Conservation (phyloP, 2,888 invertebrate species). For the Serrognathus titanus region DNA sequence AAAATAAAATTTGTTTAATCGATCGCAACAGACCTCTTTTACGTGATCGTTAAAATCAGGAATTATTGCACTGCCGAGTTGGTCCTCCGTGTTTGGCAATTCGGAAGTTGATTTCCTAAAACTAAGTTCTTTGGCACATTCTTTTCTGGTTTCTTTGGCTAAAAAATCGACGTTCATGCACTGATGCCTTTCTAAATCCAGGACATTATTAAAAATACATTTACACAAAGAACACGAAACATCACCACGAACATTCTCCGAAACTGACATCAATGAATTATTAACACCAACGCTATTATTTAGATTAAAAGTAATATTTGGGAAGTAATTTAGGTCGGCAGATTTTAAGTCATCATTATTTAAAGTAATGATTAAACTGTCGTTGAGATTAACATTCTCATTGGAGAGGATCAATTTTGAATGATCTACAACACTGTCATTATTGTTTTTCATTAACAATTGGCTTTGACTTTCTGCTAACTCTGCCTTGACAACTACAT, state of each 20-base stretch:
- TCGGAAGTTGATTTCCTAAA: neutral
- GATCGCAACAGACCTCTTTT: neutral
- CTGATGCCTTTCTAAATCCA: slow-evolving; percentile 19
- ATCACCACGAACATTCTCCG: slow-evolving; percentile 3
- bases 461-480: slow-evolving; percentile 1
- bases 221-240: slow-evolving; percentile 20
- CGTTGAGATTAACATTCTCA: slow-evolving; percentile 6
- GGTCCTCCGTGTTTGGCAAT: slow-evolving; percentile 2
- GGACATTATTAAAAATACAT: slow-evolving; percentile 12
- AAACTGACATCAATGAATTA: neutral
- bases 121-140: neutral
- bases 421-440: neutral
- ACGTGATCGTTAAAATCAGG: slow-evolving; percentile 14
- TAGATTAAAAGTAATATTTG: slow-evolving; percentile 5
- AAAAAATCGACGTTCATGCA: slow-evolving; percentile 10
- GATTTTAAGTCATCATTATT: slow-evolving; percentile 7
- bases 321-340: slow-evolving; percentile 7
- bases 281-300: slow-evolving; percentile 1
- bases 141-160: neutral
- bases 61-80: slow-evolving; percentile 1
- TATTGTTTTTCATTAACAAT: neutral
- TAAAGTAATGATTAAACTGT: slow-evolving; percentile 14
- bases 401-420: slow-evolving; percentile 7
- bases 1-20: neutral
- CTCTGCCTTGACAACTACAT: neutral